Percentiles rank a stretch among this genome's conserved stretches.
These are phyloP conservation scores for Ceratoteleas bidentatus DNA, from an alignment of 1,140 invertebrate species.

Conservation along the genomic window DNA sequence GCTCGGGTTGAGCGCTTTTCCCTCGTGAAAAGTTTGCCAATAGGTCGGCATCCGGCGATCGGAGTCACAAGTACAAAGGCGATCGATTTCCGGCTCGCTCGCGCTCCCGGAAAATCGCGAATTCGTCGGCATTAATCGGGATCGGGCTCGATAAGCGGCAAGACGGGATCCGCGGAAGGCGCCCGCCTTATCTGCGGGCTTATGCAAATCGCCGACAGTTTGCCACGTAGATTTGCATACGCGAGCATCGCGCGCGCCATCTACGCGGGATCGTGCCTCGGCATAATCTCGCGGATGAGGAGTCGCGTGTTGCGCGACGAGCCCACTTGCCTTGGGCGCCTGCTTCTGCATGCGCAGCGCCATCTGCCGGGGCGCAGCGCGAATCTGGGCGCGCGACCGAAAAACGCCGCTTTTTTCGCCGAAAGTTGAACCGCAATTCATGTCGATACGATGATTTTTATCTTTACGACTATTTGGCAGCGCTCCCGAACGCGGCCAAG, in stretches of 20 bases:
- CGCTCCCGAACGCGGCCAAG: too few relatives aligned
- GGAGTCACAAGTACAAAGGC: conserved; percentile 34
- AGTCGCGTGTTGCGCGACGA: conserved; percentile 54
- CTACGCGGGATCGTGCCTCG: conserved; percentile 72
- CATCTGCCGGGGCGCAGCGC: not conserved
- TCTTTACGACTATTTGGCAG: too few relatives aligned
- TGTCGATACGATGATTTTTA: too few relatives aligned
- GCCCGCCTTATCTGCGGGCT: conserved; percentile 74
- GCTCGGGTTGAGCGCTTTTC: conserved; percentile 25
- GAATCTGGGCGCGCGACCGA: too few relatives aligned
- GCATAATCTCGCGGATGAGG: conserved; percentile 71
- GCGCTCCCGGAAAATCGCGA: not conserved
- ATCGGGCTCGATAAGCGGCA: conserved; percentile 34
- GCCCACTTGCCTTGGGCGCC: not conserved
- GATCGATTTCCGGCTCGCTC: conserved; percentile 36
- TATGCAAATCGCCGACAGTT: conserved; percentile 76
- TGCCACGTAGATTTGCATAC: conserved; percentile 76
- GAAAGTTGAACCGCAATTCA: too few relatives aligned
- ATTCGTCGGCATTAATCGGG: conserved; percentile 32
- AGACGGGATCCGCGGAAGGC: conserved; percentile 58
- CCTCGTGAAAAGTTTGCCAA: conserved; percentile 35
- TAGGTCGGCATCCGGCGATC: conserved; percentile 35
- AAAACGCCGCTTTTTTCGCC: too few relatives aligned
- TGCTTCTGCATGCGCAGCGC: not conserved
- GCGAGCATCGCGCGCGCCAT: conserved; percentile 64